Evolutionary conservation across 2,113 vertebrate species (phyloP), one percentile per base, ranked within the genome.

Genomic region (Mesembrinibis cayennensis): DNA sequence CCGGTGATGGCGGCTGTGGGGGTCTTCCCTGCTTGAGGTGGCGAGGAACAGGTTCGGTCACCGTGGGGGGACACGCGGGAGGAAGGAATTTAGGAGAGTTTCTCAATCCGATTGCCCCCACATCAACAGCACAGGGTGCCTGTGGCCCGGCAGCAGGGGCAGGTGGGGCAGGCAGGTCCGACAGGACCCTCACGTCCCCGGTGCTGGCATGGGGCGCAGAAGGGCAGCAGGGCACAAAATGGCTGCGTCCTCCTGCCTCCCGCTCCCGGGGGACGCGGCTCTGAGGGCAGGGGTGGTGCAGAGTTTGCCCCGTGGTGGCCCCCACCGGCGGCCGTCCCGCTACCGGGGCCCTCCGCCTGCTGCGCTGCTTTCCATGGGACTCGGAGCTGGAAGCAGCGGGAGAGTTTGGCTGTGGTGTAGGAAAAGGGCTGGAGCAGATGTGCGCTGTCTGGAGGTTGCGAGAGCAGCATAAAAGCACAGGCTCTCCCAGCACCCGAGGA

Each of bases 181-280:
- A 11, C 6, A 1, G 36, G 34, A 52, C 23, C 44, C 26, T 22
- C 20, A 5, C 5, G 12, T 89, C 74, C 47, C 56, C 3, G 11
- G 20, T 16, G 3, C 18, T 56, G 53, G 44, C 8, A 32, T 6
- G 14, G 13, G 38, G 38, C 11, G 20, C 52, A 76, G 19, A 19
- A 1, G 17, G 17, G 47, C 58, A 63, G 63, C 45, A 32, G 58
- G 67, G 16, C 1, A 0, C 7, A 19, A 18, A n/a, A 40, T 23
- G 79, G 52, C 76, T 23, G 13, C 10, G 2, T 83, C 62, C 45
- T 91, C 25, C 53, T 27, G 42, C 47, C 42, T 9, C 12, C 55
- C 11, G 5, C 45, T 45, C 29, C 9, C 0, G 0, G 3, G 29
- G 36, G 44, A 59, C 61, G 5, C 0, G 0, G 25, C 30, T 69